Conservation (phyloP, 2,888 invertebrate species). For the Volucella zonaria region DNA sequence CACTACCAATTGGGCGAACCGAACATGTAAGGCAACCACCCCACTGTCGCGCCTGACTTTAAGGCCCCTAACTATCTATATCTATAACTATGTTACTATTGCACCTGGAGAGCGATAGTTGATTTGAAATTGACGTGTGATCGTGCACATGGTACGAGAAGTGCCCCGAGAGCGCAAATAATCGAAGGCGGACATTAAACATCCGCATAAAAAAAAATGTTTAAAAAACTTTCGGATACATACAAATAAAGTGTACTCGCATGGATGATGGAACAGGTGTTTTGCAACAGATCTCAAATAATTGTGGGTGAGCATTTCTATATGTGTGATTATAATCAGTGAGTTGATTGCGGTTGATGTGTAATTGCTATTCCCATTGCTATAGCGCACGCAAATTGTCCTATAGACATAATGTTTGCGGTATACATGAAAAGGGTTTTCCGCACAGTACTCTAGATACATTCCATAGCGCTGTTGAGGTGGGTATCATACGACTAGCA, state of each 20-base stretch:
- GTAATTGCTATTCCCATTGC: conserved; percentile 50
- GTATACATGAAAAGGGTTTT: no score
- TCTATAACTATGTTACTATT: conserved; percentile 1
- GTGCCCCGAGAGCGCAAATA: conserved; percentile 58
- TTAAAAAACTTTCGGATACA: not conserved
- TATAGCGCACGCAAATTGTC: conserved; percentile 55
- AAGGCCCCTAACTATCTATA: conserved; percentile 28
- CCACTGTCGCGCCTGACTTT: not conserved
- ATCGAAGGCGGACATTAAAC: conserved; percentile 71
- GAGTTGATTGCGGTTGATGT: conserved; percentile 57
- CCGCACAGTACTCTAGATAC: no score
- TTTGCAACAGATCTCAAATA: conserved; percentile 34
- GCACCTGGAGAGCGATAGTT: conserved; percentile 62
- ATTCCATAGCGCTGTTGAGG: no score
- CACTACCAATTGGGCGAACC: conserved; percentile 46
- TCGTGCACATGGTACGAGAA: conserved; percentile 61
- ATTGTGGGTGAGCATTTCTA: conserved; percentile 45
- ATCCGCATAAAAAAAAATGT: conserved; percentile 60
- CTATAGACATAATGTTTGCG: conserved; percentile 4
- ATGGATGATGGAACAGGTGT: conserved; percentile 68
- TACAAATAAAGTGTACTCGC: conserved; percentile 1
- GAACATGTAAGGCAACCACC: conserved; percentile 30
- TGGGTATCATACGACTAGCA: no score
- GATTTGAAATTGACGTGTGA: conserved; percentile 70
- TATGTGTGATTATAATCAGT: conserved; percentile 64